phyloP scores from a whole-genome alignment of 2,888 invertebrate genomes.

The Scaptomyza cyrtandrae region DNA sequence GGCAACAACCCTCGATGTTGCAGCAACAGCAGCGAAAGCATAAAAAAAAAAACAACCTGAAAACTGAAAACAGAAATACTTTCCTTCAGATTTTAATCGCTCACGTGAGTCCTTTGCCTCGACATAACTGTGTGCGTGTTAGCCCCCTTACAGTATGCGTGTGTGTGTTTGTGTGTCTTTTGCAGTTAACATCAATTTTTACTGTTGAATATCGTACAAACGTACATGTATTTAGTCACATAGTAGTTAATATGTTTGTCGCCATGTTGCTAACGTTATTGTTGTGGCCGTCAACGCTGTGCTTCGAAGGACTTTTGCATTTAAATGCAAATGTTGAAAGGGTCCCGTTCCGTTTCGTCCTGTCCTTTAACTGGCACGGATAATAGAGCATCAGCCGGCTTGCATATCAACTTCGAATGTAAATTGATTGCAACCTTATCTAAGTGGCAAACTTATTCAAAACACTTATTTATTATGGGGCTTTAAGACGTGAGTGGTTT shows the following conservation, averaged over 20 bases:
- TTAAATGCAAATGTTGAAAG: constrained; percentile 52
- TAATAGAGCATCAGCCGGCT: neutral
- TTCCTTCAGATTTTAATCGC: constrained; percentile 81
- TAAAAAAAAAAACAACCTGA: constrained; percentile 21
- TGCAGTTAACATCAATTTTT: constrained; percentile 21
- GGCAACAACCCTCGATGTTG: constrained; percentile 65
- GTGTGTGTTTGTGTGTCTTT: constrained; percentile 28
- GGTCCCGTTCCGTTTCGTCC: neutral
- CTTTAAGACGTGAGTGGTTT: too few species aligned
- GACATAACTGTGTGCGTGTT: constrained; percentile 13
- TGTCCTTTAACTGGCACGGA: neutral
- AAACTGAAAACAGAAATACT: constrained; percentile 70
- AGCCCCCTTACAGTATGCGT: constrained; percentile 4
- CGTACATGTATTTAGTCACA: constrained; percentile 63
- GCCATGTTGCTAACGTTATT: constrained; percentile 55
- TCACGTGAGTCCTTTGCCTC: constrained; percentile 71
- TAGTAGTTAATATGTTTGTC: constrained; percentile 73
- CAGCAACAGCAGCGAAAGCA: constrained; percentile 28
- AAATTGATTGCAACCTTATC: constrained; percentile 9
- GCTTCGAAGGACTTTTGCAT: constrained; percentile 54
- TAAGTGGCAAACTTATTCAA: too few species aligned
- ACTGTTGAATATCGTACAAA: constrained; percentile 25
- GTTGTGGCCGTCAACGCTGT: constrained; percentile 53
- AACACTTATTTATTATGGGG: too few species aligned
- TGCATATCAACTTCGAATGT: constrained; percentile 13